Base-by-base conservation (phyloP, 92 coral and sea anemone species). In the Meandrina meandrites region DNA sequence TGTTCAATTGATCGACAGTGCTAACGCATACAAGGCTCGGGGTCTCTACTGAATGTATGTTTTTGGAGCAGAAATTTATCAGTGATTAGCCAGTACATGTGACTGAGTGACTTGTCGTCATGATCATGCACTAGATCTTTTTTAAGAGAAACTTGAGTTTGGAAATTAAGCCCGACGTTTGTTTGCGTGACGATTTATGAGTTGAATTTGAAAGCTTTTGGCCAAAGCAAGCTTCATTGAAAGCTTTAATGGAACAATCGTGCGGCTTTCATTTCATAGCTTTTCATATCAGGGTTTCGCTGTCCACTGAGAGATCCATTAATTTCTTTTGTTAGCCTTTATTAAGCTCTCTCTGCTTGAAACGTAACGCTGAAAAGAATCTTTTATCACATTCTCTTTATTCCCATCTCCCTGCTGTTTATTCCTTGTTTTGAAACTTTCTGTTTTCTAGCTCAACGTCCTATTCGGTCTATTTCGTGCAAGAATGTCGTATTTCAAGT, bases 331-430 rank as follows among this genome's bases (percentile, higher is more conserved):
- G 83, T 36, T 62, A 35, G 48, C 71, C n/a, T 79, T 40, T 40
- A 79, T 35, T 21, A 27, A 35, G 83, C 62, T 22, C n/a, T 56
- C 71, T 34, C 83, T 79, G 83, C 71, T 57, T 79, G 70, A 79
- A 60, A 57, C 35, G 30, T 21, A 78, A 51, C 62, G 81, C 16
- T 48, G 66, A 53, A 78, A 51, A 16, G 81, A 78, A 27, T 77
- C 62, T 77, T 51, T 51, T 30, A 77, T 30, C 27, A 27, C 9
- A 9, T 21, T 53, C n/a, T 78, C 66, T 50, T 51, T 51, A 10
- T 15, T 2, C 14, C 34, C 40, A 28, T 77, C 66, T 30, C 51
- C 45, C 51, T 21, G 53, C 45, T 73, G 51, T 35, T 36, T 1
- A 27, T 27, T 28, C 35, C 50, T 73, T 73, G 51, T 7, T 73